Evolutionary conservation across 2,888 invertebrate species (phyloP).

Genomic region (Cryptosula pallasiana): DNA sequence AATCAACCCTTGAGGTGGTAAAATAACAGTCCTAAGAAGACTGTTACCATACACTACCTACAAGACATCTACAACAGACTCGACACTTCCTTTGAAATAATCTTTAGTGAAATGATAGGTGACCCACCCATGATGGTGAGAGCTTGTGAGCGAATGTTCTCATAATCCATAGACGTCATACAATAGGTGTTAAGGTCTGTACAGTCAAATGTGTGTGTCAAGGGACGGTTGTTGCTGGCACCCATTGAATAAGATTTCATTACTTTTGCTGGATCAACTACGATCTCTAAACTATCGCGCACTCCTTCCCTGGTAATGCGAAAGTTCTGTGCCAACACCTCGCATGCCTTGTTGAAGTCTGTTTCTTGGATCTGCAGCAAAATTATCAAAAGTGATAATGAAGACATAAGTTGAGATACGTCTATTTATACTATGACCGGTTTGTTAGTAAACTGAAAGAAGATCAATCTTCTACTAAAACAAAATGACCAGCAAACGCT

Average conservation of each 20-base stretch:
- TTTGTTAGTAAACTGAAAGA: no score
- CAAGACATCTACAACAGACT: no score
- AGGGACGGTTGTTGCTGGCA: neutral
- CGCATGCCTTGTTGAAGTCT: conserved; percentile 21
- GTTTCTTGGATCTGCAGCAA: conserved; percentile 11
- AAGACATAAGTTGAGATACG: no score
- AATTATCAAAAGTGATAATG: no score
- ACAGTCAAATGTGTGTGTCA: conserved; percentile 20
- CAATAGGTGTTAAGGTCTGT: neutral
- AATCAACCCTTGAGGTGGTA: no score
- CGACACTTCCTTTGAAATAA: no score
- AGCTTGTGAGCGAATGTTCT: neutral
- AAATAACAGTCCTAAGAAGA: no score
- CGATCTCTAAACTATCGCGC: neutral
- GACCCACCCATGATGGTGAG: conserved; percentile 7
- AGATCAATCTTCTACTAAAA: no score
- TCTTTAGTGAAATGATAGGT: no score
- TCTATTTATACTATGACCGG: no score
- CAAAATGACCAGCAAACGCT: no score
- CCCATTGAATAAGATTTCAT: neutral
- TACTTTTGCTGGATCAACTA: neutral
- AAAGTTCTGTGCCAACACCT: conserved; percentile 15
- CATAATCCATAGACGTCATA: conserved; percentile 13
- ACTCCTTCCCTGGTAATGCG: conserved; percentile 5
- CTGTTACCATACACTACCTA: no score